Conservation (phyloP, 2,113 vertebrate genomes). For the Balaeniceps rex region DNA sequence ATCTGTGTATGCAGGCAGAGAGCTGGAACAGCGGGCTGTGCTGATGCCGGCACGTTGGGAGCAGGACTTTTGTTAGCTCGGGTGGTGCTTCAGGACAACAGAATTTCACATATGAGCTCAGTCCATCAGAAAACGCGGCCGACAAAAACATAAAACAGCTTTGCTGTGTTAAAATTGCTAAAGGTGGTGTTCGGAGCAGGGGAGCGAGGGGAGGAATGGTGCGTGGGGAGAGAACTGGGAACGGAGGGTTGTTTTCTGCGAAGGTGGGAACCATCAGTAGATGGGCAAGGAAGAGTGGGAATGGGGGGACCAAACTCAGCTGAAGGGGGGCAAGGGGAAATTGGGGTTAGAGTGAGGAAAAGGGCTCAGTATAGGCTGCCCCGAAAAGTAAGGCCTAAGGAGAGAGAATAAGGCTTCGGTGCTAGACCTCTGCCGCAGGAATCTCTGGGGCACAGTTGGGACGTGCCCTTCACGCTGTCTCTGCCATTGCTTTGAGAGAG, state of each 20-base stretch:
- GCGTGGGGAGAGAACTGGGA: rapidly evolving
- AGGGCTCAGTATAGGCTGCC: background rate
- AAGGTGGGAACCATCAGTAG: background rate
- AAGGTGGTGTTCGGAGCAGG: background rate
- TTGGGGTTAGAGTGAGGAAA: background rate
- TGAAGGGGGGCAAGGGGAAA: background rate
- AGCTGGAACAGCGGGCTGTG: background rate
- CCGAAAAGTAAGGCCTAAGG: background rate
- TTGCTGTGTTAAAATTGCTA: background rate
- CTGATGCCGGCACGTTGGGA: rapidly evolving
- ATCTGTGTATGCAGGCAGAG: background rate
- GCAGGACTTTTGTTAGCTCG: background rate
- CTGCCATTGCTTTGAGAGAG: background rate
- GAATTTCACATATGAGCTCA: background rate
- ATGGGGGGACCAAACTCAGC: background rate
- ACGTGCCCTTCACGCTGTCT: rapidly evolving
- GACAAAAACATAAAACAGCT: background rate
- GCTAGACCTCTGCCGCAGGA: rapidly evolving
- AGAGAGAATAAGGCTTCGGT: rapidly evolving
- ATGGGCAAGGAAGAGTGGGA: background rate
- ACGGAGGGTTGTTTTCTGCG: background rate
- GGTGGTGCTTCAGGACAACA: rapidly evolving
- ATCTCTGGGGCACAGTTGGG: background rate
- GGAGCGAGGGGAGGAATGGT: rapidly evolving
- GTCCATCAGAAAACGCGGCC: background rate